A percentile compares a stretch with the other conserved stretches of the same genome.
Conservation (phyloP, 1,140 invertebrate species). For the Reticulitermes speratus region DNA sequence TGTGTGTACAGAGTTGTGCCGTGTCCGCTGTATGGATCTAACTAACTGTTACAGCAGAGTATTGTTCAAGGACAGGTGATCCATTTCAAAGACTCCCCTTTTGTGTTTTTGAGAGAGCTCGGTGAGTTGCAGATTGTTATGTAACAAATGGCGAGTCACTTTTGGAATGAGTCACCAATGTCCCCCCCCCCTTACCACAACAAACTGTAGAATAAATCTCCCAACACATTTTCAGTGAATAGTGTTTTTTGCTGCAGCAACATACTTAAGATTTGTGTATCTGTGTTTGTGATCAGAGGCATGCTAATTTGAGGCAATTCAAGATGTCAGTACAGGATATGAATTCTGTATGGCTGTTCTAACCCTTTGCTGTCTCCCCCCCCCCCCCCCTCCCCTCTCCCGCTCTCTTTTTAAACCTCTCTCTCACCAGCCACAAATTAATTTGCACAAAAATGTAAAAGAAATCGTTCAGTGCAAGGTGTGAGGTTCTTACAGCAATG, state of each 20-base stretch:
- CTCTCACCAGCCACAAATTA: too few species aligned
- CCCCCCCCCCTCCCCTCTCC: too few species aligned
- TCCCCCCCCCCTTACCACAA: conserved; percentile 19
- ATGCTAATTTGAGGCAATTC: too few species aligned
- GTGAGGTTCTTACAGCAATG: too few species aligned
- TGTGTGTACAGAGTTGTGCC: conserved; percentile 34
- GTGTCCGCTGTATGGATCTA: conserved; percentile 32
- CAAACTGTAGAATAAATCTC: conserved; percentile 31
- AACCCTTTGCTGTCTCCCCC: too few species aligned
- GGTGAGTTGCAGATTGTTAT: not conserved
- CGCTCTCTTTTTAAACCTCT: too few species aligned
- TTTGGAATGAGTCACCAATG: not conserved
- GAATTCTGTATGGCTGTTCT: too few species aligned
- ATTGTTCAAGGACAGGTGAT: conserved; percentile 29
- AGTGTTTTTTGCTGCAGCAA: not conserved
- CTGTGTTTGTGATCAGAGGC: not conserved
- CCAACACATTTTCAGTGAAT: conserved; percentile 30
- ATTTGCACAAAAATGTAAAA: too few species aligned
- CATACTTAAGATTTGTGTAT: not conserved
- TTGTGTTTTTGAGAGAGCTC: not conserved
- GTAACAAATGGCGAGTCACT: not conserved
- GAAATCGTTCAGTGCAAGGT: too few species aligned
- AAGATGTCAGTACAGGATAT: not conserved
- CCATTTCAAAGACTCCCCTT: conserved; percentile 25
- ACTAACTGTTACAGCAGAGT: conserved; percentile 22